Evolutionary conservation across 2,113 vertebrate species (phyloP), one percentile per base, ranked within the genome.

Genomic region (Cettia cetti): DNA sequence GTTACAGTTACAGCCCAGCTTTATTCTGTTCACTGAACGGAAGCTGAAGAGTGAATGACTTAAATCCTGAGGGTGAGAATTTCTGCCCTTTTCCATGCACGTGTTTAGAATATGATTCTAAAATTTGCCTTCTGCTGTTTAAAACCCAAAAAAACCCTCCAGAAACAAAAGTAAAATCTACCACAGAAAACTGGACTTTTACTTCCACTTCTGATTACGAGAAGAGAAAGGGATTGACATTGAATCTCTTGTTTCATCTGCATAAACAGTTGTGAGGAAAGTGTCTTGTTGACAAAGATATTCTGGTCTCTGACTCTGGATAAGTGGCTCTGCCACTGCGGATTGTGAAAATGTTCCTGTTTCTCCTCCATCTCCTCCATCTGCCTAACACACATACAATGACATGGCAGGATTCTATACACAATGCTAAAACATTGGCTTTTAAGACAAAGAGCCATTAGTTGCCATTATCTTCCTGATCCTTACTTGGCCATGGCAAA

Each of bases 1-100:
- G 0, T 78, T 71, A 45, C 0, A 0, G 20, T 33, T 56, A 19
- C 0, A 0, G 54, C 12, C 20, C 5, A 2, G 23, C 19, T 31
- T 72, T 37, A 54, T 22, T 76, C 27, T 42, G 6, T 54, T 74
- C 64, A 39, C 2, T 2, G 40, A 89, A 53, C 4, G 7, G 39
- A 92, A 88, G n/a, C 6, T 59, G 53, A 77, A 60, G 33, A 52
- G 27, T 33, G 11, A 82, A n/a, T 27, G 3, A 47, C 1, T 53
- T 8, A 4, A 56, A 31, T 57, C 24, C 21, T 30, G 33, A 31
- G 15, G 10, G 7, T 40, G 9, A 45, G 45, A 89, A 72, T 69
- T 93, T 66, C 26, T 68, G 45, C 19, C 8, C 20, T 47, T 60
- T 82, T 72, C 49, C 45, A 35, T 33, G 39, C 27, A 40, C 16